These are phyloP conservation scores for Zosterops pallidus DNA, from an alignment of 2,113 vertebrate species.

Conservation along the genomic window DNA sequence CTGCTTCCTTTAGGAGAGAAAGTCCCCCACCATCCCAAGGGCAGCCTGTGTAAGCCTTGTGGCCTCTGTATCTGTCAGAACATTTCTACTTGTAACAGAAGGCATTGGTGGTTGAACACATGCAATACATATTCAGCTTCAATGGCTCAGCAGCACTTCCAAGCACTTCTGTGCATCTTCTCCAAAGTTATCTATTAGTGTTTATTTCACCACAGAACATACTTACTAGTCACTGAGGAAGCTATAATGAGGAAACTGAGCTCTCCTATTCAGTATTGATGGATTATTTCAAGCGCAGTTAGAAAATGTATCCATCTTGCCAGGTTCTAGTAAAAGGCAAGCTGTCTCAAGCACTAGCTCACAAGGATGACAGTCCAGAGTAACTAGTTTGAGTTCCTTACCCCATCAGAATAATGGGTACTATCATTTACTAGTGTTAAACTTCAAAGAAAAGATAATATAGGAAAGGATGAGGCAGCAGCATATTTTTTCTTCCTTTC, in stretches of 20 bases:
- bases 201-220: background rate
- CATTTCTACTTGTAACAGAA: background rate
- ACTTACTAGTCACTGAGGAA: background rate
- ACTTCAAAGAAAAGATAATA: background rate
- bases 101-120: background rate
- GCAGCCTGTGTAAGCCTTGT: background rate
- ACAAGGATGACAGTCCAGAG: background rate
- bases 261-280: background rate
- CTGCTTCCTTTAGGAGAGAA: background rate
- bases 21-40: fast-evolving
- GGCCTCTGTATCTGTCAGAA: background rate
- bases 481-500: background rate
- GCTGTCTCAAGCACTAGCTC: background rate
- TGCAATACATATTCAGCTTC: background rate
- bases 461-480: background rate
- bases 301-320: background rate
- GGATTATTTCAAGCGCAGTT: background rate
- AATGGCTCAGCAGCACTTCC: background rate
- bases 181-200: background rate
- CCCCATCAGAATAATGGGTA: background rate
- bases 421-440: background rate
- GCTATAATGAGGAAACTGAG: background rate
- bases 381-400: background rate
- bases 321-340: background rate
- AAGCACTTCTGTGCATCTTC: background rate